phyloP scores from a whole-genome alignment of 1,140 invertebrate genomes.

The Thaumetopoea pityocampa region DNA sequence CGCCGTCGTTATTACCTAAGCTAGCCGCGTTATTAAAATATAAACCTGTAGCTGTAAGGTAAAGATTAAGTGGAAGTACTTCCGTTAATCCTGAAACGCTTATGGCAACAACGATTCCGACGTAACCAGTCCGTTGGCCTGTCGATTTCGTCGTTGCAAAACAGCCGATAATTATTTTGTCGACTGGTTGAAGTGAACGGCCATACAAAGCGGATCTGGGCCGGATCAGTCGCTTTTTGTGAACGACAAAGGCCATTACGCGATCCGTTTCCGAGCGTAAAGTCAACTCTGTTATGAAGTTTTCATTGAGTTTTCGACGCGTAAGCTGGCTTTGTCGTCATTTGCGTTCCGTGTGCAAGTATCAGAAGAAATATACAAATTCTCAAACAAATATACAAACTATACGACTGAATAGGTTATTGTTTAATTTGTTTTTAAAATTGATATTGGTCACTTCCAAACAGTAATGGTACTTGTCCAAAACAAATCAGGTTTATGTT shows the following conservation, averaged over 20 bases:
- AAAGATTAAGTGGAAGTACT: conserved; percentile 3
- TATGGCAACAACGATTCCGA: conserved; percentile 33
- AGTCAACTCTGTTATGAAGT: conserved; percentile 58
- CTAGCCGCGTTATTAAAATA: too few relatives aligned
- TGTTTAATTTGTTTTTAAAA: too few relatives aligned
- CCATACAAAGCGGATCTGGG: conserved; percentile 58
- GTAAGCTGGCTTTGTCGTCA: conserved; percentile 58
- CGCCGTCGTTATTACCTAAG: too few relatives aligned
- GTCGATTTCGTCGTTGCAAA: conserved; percentile 37
- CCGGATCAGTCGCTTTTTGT: conserved; percentile 65
- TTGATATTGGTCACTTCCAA: too few relatives aligned
- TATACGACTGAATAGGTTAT: too few relatives aligned
- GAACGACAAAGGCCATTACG: conserved; percentile 63
- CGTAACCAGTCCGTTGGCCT: conserved; percentile 38
- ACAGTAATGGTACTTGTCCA: too few relatives aligned
- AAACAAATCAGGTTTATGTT: too few relatives aligned
- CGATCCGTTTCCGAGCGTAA: conserved; percentile 58
- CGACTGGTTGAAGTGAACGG: conserved; percentile 55
- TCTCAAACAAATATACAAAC: too few relatives aligned
- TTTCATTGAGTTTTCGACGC: conserved; percentile 52
- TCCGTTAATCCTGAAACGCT: conserved; percentile 17
- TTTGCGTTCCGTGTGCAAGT: too few relatives aligned
- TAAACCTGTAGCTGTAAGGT: conserved; percentile 4
- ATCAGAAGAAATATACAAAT: too few relatives aligned
- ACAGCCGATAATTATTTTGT: conserved; percentile 67